Conservation (phyloP, 2,797 vertebrate species). For the Selene dorsalis region DNA sequence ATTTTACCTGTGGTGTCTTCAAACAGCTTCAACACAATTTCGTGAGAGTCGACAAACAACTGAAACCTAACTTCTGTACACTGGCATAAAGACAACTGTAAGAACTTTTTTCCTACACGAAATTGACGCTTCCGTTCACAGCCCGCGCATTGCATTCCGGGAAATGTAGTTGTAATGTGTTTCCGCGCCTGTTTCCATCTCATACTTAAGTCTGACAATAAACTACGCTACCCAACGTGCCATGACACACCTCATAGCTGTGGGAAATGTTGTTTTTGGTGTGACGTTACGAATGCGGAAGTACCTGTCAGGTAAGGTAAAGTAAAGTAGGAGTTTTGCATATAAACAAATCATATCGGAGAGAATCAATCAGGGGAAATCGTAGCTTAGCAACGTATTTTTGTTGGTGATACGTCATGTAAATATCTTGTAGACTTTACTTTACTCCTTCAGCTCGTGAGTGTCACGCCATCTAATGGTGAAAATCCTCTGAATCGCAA, state of each 20-base stretch:
- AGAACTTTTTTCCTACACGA: constrained; percentile 80
- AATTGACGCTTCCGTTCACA: constrained; percentile 67
- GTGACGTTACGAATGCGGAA: constrained; percentile 69
- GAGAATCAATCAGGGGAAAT: neutral
- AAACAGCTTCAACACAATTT: constrained; percentile 39
- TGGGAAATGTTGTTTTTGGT: constrained; percentile 61
- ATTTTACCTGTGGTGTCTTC: constrained; percentile 63
- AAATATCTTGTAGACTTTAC: neutral
- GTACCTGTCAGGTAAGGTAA: constrained; percentile 8
- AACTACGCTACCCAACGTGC: constrained; percentile 64
- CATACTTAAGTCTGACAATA: accelerated
- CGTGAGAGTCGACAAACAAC: constrained; percentile 23
- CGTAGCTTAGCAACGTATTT: constrained; percentile 3
- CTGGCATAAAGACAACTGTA: constrained; percentile 68
- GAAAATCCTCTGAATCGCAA: neutral
- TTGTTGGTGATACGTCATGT: neutral
- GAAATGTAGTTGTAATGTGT: constrained; percentile 55
- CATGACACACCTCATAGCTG: accelerated
- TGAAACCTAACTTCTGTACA: constrained; percentile 56
- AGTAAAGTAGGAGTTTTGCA: constrained; percentile 44
- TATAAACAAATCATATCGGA: constrained; percentile 21
- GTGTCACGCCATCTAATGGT: constrained; percentile 26
- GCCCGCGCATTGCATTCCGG: constrained; percentile 11
- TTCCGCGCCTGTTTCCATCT: too few relatives aligned
- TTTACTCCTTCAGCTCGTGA: neutral